Conservation (phyloP, 1,140 invertebrate genomes). For the Panagrolaimus sp. region DNA sequence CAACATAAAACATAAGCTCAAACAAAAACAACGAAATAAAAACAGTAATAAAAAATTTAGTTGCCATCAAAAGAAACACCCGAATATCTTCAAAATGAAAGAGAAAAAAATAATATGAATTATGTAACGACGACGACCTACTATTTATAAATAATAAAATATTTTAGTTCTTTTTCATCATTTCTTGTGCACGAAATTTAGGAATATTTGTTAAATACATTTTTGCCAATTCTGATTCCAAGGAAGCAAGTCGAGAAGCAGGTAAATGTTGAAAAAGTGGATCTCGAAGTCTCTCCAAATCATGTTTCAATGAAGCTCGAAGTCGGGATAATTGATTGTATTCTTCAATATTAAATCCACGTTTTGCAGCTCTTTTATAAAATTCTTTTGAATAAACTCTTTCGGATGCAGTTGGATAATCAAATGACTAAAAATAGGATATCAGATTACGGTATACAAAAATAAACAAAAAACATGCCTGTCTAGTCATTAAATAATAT, state of each 20-base stretch:
- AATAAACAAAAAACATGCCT: slow-evolving; percentile 68
- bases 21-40: too few relatives aligned
- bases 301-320: slow-evolving; percentile 70
- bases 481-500: slow-evolving; percentile 89
- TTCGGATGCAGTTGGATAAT: slow-evolving; percentile 80
- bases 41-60: too few relatives aligned
- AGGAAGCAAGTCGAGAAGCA: slow-evolving; percentile 30
- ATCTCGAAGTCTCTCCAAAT: slow-evolving; percentile 74
- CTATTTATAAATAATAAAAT: too few relatives aligned
- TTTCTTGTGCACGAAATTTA: neutral
- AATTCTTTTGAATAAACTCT: slow-evolving; percentile 77
- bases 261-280: slow-evolving; percentile 73
- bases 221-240: slow-evolving; percentile 32
- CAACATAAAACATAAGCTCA: too few relatives aligned
- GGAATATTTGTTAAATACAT: neutral
- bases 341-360: slow-evolving; percentile 74
- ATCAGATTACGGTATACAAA: too few relatives aligned
- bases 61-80: too few relatives aligned
- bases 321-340: slow-evolving; percentile 78
- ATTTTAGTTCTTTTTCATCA: too few relatives aligned
- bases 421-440: slow-evolving; percentile 75
- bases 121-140: too few relatives aligned
- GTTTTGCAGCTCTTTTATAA: slow-evolving; percentile 78
- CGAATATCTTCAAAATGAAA: too few relatives aligned
- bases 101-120: too few relatives aligned